phyloP scores from a whole-genome alignment of 2,113 vertebrate genomes.

The Phasianus colchicus region DNA sequence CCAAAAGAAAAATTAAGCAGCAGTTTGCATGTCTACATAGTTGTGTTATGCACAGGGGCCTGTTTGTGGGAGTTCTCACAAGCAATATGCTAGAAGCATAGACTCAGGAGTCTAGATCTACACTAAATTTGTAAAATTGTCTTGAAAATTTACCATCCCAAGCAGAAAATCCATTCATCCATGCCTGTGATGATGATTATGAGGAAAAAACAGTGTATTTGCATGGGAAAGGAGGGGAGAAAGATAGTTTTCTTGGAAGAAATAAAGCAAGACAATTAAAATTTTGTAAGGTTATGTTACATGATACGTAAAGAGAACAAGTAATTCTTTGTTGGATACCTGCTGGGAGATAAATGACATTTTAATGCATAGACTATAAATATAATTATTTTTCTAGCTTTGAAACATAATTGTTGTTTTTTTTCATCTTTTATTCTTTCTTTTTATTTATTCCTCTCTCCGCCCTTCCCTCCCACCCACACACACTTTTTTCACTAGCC shows the following conservation, averaged over 20 bases:
- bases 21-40: constrained; percentile 54
- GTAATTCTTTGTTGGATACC: constrained; percentile 36
- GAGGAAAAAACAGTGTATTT: constrained; percentile 44
- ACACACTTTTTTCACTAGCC: not conserved
- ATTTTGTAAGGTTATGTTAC: not conserved
- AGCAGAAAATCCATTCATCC: constrained; percentile 66
- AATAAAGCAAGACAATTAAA: not conserved
- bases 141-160: constrained; percentile 67
- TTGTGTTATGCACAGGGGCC: constrained; percentile 56
- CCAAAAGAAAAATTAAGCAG: constrained; percentile 33
- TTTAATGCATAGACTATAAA: constrained; percentile 41
- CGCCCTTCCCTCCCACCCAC: too few relatives aligned
- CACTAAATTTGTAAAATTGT: constrained; percentile 71
- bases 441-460: not conserved
- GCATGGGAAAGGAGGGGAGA: not conserved
- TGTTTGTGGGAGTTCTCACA: constrained; percentile 51
- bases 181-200: constrained; percentile 56
- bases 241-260: constrained; percentile 32
- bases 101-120: constrained; percentile 35
- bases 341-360: constrained; percentile 47
- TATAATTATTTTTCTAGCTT: constrained; percentile 44
- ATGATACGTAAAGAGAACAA: constrained; percentile 35
- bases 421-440: not conserved
- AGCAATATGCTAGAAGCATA: constrained; percentile 43
- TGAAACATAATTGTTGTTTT: not conserved